Percentiles rank a stretch among this genome's conserved stretches.
Evolutionary conservation across 2,113 vertebrate species (phyloP).

Genomic region (Callaeas wilsoni): DNA sequence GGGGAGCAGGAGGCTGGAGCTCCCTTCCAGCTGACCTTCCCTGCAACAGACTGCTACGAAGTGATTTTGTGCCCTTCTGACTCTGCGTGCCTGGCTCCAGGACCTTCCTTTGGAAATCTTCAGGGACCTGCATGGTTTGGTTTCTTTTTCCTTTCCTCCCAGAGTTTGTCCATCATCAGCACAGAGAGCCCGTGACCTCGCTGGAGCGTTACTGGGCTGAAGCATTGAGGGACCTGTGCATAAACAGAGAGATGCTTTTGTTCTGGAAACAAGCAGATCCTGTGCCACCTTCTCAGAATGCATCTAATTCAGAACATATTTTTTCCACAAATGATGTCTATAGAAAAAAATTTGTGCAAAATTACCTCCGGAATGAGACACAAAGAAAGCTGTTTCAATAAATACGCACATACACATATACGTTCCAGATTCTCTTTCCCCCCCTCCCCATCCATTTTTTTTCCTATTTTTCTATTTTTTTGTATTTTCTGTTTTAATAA

Average conservation of each 20-base stretch:
- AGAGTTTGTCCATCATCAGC: neutral
- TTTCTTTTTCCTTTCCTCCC: neutral
- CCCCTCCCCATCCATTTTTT: accelerated
- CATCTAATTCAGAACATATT: neutral
- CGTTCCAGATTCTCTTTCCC: neutral
- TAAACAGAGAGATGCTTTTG: neutral
- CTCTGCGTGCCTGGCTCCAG: accelerated
- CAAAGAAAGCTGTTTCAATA: neutral
- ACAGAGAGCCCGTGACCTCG: neutral
- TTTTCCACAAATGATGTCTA: neutral
- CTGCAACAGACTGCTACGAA: neutral
- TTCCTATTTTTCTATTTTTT: neutral
- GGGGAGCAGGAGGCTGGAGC: neutral
- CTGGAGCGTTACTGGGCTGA: neutral
- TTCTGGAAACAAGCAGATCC: neutral
- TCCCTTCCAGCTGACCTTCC: neutral
- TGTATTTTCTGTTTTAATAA: neutral
- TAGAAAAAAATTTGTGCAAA: neutral
- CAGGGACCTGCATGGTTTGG: neutral
- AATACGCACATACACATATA: neutral
- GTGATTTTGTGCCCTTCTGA: neutral
- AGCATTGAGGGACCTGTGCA: neutral
- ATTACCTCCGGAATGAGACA: neutral
- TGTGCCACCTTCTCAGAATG: neutral
- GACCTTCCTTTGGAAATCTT: neutral